phyloP scores from a whole-genome alignment of 2,888 invertebrate species.

The Platycheirus rosarum region DNA sequence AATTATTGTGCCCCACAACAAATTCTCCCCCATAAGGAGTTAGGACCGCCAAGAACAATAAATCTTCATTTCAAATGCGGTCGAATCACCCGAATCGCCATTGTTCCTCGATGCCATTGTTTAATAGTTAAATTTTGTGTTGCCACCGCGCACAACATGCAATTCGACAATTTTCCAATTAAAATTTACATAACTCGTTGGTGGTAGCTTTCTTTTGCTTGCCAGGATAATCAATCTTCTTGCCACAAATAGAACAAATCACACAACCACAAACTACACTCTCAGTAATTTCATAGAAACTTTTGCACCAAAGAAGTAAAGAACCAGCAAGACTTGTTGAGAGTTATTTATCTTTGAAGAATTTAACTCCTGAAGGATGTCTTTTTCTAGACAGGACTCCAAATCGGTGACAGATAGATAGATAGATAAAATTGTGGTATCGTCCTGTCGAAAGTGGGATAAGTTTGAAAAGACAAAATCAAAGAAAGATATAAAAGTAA shows the following conservation, averaged over 20 bases:
- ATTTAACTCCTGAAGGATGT: constrained; percentile 14
- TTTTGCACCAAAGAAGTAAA: neutral
- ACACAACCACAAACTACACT: constrained; percentile 48
- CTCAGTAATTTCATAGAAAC: constrained; percentile 25
- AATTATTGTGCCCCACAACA: neutral
- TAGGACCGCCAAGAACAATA: constrained; percentile 14
- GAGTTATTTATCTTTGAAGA: constrained; percentile 50
- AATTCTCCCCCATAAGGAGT: constrained; percentile 21
- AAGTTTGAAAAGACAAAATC: constrained; percentile 22
- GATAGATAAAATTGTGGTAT: neutral
- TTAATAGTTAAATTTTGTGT: constrained; percentile 27
- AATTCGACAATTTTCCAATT: constrained; percentile 43
- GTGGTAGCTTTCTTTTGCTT: constrained; percentile 18
- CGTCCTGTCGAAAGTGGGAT: constrained; percentile 22
- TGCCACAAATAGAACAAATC: constrained; percentile 64
- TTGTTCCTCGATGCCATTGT: constrained; percentile 45
- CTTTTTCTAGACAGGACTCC: constrained; percentile 13
- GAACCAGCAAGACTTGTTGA: constrained; percentile 53
- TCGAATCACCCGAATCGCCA: constrained; percentile 27
- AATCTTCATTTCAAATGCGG: constrained; percentile 33
- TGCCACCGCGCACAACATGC: constrained; percentile 17
- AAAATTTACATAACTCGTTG: constrained; percentile 31
- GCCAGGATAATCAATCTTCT: constrained; percentile 61
- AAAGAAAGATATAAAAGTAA: constrained; percentile 32
- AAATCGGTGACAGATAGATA: constrained; percentile 7